These are phyloP conservation scores for Melinopterus prodromus DNA, from an alignment of 2,888 invertebrate species.

Conservation along the genomic window DNA sequence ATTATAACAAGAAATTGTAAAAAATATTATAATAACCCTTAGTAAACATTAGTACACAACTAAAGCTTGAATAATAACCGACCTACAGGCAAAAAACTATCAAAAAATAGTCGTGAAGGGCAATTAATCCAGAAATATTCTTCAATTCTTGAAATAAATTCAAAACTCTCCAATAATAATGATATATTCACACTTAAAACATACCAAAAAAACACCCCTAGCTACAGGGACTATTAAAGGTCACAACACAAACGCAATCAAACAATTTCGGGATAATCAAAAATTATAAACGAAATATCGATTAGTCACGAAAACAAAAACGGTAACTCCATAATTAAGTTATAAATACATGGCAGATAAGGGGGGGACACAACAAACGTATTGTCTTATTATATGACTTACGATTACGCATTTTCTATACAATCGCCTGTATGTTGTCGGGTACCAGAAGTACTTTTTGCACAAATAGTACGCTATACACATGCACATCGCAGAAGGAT, in stretches of 20 bases:
- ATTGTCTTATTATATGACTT: conserved; percentile 40
- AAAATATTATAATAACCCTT: no score
- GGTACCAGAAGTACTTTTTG: conserved; percentile 55
- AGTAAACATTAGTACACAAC: no score
- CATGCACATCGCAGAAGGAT: conserved; percentile 50
- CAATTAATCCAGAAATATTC: no score
- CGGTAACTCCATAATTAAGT: not conserved
- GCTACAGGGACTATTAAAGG: not conserved
- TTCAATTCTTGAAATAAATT: no score
- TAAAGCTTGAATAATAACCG: no score
- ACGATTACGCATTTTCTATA: conserved; percentile 49
- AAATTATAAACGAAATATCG: not conserved
- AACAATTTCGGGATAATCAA: no score
- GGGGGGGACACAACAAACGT: not conserved
- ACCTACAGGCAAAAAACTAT: no score
- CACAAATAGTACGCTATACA: conserved; percentile 55
- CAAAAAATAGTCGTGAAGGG: no score
- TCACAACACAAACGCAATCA: not conserved
- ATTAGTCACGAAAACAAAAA: not conserved
- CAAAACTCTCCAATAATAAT: no score
- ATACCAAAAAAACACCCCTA: no score
- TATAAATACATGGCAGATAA: not conserved
- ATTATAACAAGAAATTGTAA: no score
- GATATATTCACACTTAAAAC: no score
- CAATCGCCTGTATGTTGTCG: conserved; percentile 51